Percentiles rank a stretch among this genome's conserved stretches.
Conservation (phyloP, 2,113 vertebrate species). For the Rhinoptilus africanus region DNA sequence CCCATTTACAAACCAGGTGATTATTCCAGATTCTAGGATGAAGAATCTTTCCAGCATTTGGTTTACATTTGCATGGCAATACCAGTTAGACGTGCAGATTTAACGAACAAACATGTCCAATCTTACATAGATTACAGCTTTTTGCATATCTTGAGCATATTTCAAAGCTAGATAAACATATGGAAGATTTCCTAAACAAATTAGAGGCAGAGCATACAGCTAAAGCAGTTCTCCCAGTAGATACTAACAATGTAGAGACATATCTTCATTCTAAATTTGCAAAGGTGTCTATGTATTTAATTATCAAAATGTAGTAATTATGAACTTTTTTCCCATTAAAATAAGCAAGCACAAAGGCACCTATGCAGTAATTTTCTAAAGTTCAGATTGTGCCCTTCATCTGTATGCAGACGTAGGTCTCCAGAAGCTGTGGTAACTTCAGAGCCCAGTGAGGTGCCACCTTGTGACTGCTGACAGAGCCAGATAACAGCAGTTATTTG, state of each 20-base stretch:
- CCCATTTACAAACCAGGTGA: conserved; percentile 8
- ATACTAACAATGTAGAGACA: not conserved
- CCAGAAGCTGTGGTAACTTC: not conserved
- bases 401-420: not conserved
- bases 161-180: conserved; percentile 30
- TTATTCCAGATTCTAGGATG: conserved; percentile 33
- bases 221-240: conserved; percentile 44
- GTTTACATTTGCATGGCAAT: conserved; percentile 30
- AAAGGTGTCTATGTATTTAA: not conserved
- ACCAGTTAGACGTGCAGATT: conserved; percentile 26
- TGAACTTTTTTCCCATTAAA: conserved; percentile 10
- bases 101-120: conserved; percentile 25
- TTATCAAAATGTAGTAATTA: conserved; percentile 1
- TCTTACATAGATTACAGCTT: conserved; percentile 39
- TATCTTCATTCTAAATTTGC: conserved; percentile 14
- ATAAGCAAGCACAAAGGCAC: not conserved
- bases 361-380: not conserved
- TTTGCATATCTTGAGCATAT: conserved; percentile 43
- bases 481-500: not conserved
- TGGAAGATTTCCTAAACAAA: conserved; percentile 43
- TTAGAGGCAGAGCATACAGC: not conserved
- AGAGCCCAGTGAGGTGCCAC: not conserved
- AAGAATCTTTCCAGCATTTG: conserved; percentile 18
- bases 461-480: not conserved
- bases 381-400: not conserved